Evolutionary conservation across 92 coral and sea anemone genomes (phyloP), one percentile per base, ranked within the genome.

Genomic region (Desmophyllum pertusum): DNA sequence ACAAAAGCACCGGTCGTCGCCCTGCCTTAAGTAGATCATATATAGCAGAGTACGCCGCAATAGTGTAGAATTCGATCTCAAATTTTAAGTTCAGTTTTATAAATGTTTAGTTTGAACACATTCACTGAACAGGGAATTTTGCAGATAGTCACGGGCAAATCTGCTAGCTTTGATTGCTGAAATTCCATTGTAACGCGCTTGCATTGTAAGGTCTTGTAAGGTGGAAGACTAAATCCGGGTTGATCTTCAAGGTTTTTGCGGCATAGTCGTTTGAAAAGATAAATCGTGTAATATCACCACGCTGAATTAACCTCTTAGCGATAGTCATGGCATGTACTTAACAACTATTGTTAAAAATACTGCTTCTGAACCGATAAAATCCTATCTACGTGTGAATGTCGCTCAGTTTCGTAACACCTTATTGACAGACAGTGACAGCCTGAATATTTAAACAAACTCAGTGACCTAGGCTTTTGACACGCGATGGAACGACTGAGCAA

Each of bases 391-490:
- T 37, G 18, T 67, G 45, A 67, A 33, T 10, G 23, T 67, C 43
- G 11, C 45, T 67, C 73, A 35, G 40, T 31, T 62, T 3, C 27
- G 35, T 62, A 4, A 27, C 67, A 27, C 67, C 67, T 62, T 62
- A 62, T 62, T 62, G 67, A 62, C 67, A 25, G 11, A 4, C 13
- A 27, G 37, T 62, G 67, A 62, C 67, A n/a, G 67, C 35, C 31
- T n/a, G 67, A 62, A 62, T 62, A n/a, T 62, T 31, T 62, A 62
- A 27, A 15, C 35, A 62, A 62, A 62, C 67, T 27, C 18, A n/a
- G n/a, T n/a, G 53, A 48, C 53, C 19, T 21, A 67, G 73, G 73
- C 73, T 67, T 33, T 35, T 4, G 29, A 67, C 73, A 67, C 42
- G 73, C 73, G 18, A 67, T 15, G 73, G 25, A 37, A 7, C 25